Base-by-base conservation (phyloP, 2,888 invertebrate species). In the Epistrophe eligans region DNA sequence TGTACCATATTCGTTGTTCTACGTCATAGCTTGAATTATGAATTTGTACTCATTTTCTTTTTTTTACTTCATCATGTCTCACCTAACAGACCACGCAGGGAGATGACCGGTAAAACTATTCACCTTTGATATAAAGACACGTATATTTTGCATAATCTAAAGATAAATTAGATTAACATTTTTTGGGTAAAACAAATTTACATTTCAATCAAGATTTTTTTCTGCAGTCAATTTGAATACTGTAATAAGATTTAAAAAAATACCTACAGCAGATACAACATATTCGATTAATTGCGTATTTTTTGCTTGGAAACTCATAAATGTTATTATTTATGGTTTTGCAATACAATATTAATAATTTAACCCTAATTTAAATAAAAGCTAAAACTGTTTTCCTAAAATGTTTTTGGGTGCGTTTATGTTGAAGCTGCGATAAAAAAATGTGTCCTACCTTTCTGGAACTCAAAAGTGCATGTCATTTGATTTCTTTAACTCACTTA, bases 141-240 rank as follows among this genome's bases (percentile, higher is more conserved):
- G 6, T 45, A 28, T 45, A 13, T 45, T 64, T 64, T 28, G 64
- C 64, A 64, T 64, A 64, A 64, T 64, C 6, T n/a, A 24, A 24
- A 45, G 28, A 45, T 64, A 45, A 64, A 64, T 32, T 28, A 40
- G 2, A 17, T 57, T 40, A 19, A 13, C 9, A 9, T 43, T 24
- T 62, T 62, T 60, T 35, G 38, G 35, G 35, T 35, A 17, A 58
- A 32, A n/a, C 6, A 58, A 58, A 58, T 55, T 28, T 15, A 55
- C 13, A 55, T 55, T n/a, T 55, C n/a, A 38, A 60, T 11, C 35
- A 19, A 13, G 58, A 19, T 38, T 60, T 58, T 17, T 17, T 1
- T 0, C 35, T 11, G 6, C 58, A 58, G 4, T n/a, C 10, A 58
- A 58, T 58, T 58, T 58, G 17, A 58, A 57, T 57, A 57, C 0